A percentile compares a stretch with the other conserved stretches of the same genome.
Conservation (phyloP, 2,113 vertebrate species). For the Ciconia stormi region DNA sequence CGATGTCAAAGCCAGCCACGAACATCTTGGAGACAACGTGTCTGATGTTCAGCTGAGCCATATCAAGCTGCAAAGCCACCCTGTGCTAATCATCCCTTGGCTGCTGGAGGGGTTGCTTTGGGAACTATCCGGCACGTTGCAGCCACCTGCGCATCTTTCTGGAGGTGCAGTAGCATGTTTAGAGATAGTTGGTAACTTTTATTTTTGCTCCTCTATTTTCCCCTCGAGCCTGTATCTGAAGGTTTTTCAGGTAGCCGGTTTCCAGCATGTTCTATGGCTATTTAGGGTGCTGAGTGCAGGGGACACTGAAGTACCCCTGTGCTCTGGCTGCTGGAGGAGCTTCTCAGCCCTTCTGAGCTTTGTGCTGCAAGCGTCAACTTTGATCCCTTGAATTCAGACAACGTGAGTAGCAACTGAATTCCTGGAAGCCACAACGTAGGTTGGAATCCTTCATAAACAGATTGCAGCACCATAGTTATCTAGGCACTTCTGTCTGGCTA, state of each 20-base stretch:
- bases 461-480: not conserved
- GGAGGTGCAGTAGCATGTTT: not conserved
- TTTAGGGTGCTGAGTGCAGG: not conserved
- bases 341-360: not conserved
- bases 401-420: not conserved
- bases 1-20: not conserved
- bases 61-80: not conserved
- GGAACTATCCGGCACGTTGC: fast-evolving
- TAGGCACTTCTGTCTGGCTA: not conserved
- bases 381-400: not conserved
- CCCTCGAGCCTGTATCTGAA: not conserved
- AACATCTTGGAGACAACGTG: not conserved
- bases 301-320: not conserved
- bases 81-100: not conserved
- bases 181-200: fast-evolving
- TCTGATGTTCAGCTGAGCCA: not conserved
- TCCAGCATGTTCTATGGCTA: not conserved
- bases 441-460: not conserved
- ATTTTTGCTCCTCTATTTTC: fast-evolving
- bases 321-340: not conserved
- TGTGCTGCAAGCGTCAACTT: not conserved
- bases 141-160: fast-evolving
- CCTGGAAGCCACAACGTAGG: not conserved
- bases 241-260: not conserved
- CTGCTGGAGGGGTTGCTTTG: not conserved